Conservation (phyloP, 2,888 invertebrate genomes). For the Ochropleura leucogaster region DNA sequence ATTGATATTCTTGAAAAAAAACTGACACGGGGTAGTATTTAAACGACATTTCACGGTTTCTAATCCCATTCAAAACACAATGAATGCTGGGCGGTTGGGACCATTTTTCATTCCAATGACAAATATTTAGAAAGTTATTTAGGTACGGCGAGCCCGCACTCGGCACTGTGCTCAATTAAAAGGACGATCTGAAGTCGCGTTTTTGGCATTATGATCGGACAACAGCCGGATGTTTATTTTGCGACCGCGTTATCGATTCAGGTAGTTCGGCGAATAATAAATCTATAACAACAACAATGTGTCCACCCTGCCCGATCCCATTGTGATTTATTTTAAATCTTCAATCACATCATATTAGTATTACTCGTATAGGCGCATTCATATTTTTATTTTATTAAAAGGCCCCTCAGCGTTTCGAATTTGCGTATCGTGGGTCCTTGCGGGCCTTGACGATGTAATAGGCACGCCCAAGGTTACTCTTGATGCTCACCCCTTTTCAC, state of each 20-base stretch:
- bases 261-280: slow-evolving; percentile 87
- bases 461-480: slow-evolving; percentile 81
- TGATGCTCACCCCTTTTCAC: slow-evolving; percentile 80
- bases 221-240: slow-evolving; percentile 86
- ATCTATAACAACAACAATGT: slow-evolving; percentile 85
- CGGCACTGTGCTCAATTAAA: slow-evolving; percentile 84
- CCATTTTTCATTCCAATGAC: slow-evolving; percentile 89
- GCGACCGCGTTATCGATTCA: slow-evolving; percentile 85
- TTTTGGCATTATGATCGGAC: slow-evolving; percentile 80
- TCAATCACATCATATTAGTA: slow-evolving; percentile 79
- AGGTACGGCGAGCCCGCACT: slow-evolving; percentile 75
- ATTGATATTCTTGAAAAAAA: slow-evolving; percentile 80
- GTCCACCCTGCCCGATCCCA: slow-evolving; percentile 71
- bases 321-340: slow-evolving; percentile 79
- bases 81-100: slow-evolving; percentile 79
- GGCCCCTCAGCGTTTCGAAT: slow-evolving; percentile 80
- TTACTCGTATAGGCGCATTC: slow-evolving; percentile 68
- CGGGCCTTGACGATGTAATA: slow-evolving; percentile 75
- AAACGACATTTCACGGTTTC: slow-evolving; percentile 84
- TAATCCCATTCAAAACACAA: slow-evolving; percentile 88
- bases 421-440: slow-evolving; percentile 73
- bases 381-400: slow-evolving; percentile 71
- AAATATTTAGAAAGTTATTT: slow-evolving; percentile 90
- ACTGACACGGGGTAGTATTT: slow-evolving; percentile 78
- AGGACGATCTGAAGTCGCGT: slow-evolving; percentile 78